phyloP scores from a whole-genome alignment of 2,797 vertebrate species.

The Buceros bicornis region DNA sequence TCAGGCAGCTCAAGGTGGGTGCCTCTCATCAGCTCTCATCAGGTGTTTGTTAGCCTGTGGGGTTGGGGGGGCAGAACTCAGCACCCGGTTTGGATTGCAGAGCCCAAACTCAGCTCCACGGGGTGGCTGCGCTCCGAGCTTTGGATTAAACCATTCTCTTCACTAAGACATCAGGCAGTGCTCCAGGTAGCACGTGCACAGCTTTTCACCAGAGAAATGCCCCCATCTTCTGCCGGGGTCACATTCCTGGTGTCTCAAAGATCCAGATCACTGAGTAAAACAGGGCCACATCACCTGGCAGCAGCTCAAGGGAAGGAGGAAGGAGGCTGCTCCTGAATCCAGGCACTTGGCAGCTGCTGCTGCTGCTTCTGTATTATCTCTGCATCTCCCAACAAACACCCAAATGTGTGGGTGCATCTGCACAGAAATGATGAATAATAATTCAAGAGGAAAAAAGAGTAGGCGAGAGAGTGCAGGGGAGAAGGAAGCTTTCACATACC shows the following conservation, averaged over 20 bases:
- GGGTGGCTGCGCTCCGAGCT: background rate
- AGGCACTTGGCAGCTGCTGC: constrained; percentile 16
- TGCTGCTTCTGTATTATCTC: background rate
- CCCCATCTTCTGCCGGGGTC: accelerated
- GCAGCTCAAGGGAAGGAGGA: background rate
- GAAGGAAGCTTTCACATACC: background rate
- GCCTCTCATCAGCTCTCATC: accelerated
- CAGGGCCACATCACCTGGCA: background rate
- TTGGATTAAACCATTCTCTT: background rate
- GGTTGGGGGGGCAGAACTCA: background rate
- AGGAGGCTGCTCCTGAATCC: background rate
- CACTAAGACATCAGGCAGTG: accelerated
- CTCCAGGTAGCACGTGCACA: accelerated
- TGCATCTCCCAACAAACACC: constrained; percentile 45
- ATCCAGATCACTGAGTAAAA: background rate
- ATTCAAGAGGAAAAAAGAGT: constrained; percentile 34
- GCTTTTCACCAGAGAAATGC: background rate
- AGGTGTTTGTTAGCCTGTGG: accelerated
- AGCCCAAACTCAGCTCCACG: background rate
- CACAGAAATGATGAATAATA: constrained; percentile 42
- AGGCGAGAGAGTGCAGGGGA: constrained; percentile 7
- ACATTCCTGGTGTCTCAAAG: background rate
- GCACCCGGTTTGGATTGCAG: background rate
- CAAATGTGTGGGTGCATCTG: constrained; percentile 58
- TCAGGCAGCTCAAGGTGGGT: accelerated